Percentiles rank a stretch among this genome's conserved stretches.
These are phyloP conservation scores for Paedocypris micromegethes DNA, from an alignment of 2,797 vertebrate species.

Conservation along the genomic window DNA sequence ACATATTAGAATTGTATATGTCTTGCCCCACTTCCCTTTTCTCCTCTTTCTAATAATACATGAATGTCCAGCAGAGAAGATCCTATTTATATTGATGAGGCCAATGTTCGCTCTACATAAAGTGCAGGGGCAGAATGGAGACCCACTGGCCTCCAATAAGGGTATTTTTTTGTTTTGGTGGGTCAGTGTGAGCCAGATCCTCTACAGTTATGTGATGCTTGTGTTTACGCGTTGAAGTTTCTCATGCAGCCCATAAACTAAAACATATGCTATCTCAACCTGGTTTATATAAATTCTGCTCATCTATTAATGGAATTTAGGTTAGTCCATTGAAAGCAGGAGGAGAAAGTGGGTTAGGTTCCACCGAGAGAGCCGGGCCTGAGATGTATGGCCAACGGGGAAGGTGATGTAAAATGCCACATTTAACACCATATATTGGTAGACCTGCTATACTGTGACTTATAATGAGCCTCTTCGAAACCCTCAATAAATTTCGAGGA, in stretches of 20 bases:
- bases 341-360: conserved; percentile 38
- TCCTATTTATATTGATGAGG: conserved; percentile 48
- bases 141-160: too few species aligned
- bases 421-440: conserved; percentile 9
- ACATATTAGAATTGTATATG: conserved; percentile 43
- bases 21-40: conserved; percentile 55
- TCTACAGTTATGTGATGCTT: not conserved
- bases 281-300: conserved; percentile 28
- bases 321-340: conserved; percentile 30
- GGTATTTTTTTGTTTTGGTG: too few species aligned
- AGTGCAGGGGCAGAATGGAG: not conserved
- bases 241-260: conserved; percentile 3
- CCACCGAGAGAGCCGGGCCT: conserved; percentile 24
- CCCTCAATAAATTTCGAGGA: not conserved
- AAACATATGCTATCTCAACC: conserved; percentile 15
- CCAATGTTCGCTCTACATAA: conserved; percentile 12
- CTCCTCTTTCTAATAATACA: conserved; percentile 44
- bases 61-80: conserved; percentile 18
- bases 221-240: conserved; percentile 1
- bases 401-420: conserved; percentile 20
- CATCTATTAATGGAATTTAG: conserved; percentile 47
- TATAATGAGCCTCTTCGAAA: not conserved
- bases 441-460: conserved; percentile 6
- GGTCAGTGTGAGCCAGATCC: not conserved
- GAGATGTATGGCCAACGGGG: conserved; percentile 15